Conservation (phyloP, 35 echinoderm and acorn worm genomes). For the Patiria miniata region DNA sequence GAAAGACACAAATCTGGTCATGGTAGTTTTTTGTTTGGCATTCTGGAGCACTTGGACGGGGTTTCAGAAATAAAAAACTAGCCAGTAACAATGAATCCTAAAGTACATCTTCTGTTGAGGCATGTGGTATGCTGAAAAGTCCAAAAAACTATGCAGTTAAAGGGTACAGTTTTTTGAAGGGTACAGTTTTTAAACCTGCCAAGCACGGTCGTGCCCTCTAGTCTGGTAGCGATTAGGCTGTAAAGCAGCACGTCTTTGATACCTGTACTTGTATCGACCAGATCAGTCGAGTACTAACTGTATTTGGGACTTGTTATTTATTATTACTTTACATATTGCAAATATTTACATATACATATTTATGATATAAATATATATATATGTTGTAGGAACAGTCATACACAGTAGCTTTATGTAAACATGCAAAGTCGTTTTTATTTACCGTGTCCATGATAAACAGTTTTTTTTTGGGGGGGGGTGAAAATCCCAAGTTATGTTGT, state of each 20-base stretch:
- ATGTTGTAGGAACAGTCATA: neutral
- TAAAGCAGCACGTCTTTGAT: neutral
- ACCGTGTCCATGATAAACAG: neutral
- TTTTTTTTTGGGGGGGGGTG: neutral
- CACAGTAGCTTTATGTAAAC: neutral
- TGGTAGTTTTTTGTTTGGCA: no score
- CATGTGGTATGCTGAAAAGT: no score
- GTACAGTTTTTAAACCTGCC: conserved; percentile 16
- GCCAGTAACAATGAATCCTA: no score
- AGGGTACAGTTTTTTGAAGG: neutral
- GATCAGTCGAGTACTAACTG: conserved; percentile 10
- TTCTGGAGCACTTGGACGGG: no score
- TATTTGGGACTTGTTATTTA: conserved; percentile 22
- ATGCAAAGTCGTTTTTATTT: neutral
- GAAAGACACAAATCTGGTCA: no score
- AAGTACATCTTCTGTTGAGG: no score
- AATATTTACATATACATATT: neutral
- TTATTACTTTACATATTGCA: conserved; percentile 20
- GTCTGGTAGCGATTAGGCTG: no score
- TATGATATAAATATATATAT: neutral
- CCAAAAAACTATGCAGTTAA: neutral
- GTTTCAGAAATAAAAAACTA: no score
- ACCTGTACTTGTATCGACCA: neutral
- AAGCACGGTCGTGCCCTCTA: neutral
- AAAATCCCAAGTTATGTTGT: neutral